Base-by-base conservation (phyloP, 92 coral and sea anemone species). In the Pocillopora grandis region DNA sequence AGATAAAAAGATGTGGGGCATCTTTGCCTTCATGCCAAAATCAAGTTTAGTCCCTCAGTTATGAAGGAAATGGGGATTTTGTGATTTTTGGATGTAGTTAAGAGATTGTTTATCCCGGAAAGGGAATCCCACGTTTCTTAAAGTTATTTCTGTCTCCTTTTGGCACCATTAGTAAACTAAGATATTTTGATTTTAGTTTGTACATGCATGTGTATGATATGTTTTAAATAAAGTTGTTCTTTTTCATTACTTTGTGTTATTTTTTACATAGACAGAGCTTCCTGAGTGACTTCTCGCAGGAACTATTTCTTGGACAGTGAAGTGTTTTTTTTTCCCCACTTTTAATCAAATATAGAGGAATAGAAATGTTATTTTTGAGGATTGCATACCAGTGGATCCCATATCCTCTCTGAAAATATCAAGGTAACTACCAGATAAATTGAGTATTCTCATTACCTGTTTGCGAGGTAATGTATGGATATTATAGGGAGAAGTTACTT, bases 161-260 rank as follows among this genome's bases (percentile, higher is more conserved):
- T 58, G 57, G 76, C 18, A 6, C 18, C 35, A 11, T 31, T 27
- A 12, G 78, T 82, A 49, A 71, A 82, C 58, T 23, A 14, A 42
- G 33, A 58, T 49, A 13, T 17, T 37, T 83, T 42, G 8, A 42
- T 70, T 83, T 83, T 83, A 83, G 86, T 83, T 73, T 83, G 86
- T 83, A 82, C 58, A 80, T 82, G 64, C 66, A 66, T 73, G 79
- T 80, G 57, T 64, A 42, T 79, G 61, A 64, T 62, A 23, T 73
- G 80, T 83, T 83, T 83, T 74, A 83, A 83, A 74, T 82, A 83
- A 82, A 72, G 74, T 48, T 83, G 86, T 75, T 75, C 57, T 62
- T 83, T 83, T 83, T 49, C 72, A 49, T 37, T 20, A 8, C 17
- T 18, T 49, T 61, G 17, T 63, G 17, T 33, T 13, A 8, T 55